Conservation (phyloP, 1,140 invertebrate species). For the Rhynchophorus ferrugineus region DNA sequence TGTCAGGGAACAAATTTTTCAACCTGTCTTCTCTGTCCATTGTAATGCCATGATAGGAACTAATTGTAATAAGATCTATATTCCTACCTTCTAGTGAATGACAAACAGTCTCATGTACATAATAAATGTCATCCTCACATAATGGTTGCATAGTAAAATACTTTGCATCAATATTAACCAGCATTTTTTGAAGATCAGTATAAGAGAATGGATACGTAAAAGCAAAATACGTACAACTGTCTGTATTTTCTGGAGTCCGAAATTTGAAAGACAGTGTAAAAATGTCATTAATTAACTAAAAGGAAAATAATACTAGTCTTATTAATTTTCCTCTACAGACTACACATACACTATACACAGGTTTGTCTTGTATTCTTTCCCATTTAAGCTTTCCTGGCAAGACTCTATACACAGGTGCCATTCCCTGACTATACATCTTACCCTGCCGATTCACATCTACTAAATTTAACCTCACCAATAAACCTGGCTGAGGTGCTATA, state of each 20-base stretch:
- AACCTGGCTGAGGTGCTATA: slow-evolving; percentile 47
- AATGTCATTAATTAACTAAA: slow-evolving; percentile 58
- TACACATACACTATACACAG: slow-evolving; percentile 52
- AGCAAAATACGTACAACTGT: slow-evolving; percentile 76
- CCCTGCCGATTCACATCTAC: slow-evolving; percentile 84
- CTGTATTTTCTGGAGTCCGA: slow-evolving; percentile 61
- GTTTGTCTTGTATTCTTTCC: slow-evolving; percentile 72
- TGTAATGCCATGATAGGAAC: slow-evolving; percentile 72
- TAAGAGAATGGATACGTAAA: slow-evolving; percentile 91
- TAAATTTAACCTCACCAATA: slow-evolving; percentile 70
- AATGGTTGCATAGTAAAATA: slow-evolving; percentile 41
- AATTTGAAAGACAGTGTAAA: slow-evolving; percentile 78
- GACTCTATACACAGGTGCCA: slow-evolving; percentile 72
- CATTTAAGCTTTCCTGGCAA: slow-evolving; percentile 64
- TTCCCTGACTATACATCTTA: slow-evolving; percentile 86
- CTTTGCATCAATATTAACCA: slow-evolving; percentile 56
- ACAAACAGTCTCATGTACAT: slow-evolving; percentile 74
- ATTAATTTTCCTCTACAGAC: too few species aligned
- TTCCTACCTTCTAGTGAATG: slow-evolving; percentile 74
- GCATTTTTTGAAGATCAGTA: slow-evolving; percentile 65
- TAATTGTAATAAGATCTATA: slow-evolving; percentile 82
- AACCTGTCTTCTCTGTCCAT: slow-evolving; percentile 61
- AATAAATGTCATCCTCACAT: slow-evolving; percentile 68
- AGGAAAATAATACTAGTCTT: slow-evolving; percentile 24
- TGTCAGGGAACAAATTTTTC: slow-evolving; percentile 69